Percentiles rank a stretch among this genome's conserved stretches.
These are phyloP conservation scores for Leptosomus discolor DNA, from an alignment of 2,113 vertebrate genomes.

Conservation along the genomic window DNA sequence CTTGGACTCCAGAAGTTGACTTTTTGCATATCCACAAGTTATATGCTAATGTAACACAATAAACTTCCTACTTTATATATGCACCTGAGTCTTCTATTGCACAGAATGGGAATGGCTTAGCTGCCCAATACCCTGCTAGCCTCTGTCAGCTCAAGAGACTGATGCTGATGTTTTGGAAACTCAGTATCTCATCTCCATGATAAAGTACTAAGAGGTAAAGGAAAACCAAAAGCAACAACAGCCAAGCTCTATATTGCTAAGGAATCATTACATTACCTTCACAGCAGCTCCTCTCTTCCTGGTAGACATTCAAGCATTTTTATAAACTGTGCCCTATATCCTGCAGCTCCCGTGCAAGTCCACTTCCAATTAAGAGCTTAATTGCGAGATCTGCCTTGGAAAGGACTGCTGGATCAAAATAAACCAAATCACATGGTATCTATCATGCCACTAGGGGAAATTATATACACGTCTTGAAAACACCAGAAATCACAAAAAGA, in stretches of 20 bases:
- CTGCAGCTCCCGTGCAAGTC: not conserved
- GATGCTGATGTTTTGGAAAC: not conserved
- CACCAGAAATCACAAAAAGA: not conserved
- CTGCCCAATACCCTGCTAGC: not conserved
- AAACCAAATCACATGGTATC: conserved; percentile 9
- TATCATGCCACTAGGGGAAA: not conserved
- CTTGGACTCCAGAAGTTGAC: not conserved
- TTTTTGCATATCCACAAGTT: not conserved
- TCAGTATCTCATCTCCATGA: not conserved
- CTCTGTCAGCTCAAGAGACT: not conserved
- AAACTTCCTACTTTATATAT: not conserved
- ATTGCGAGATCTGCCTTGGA: not conserved
- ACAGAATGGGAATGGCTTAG: not conserved
- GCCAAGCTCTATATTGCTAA: not conserved
- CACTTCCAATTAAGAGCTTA: conserved; percentile 8
- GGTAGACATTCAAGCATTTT: not conserved
- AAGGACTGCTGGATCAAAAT: conserved; percentile 16
- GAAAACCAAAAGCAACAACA: not conserved
- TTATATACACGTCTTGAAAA: not conserved
- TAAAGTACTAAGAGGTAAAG: not conserved
- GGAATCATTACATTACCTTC: conserved; percentile 13
- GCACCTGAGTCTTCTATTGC: not conserved
- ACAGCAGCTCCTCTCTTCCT: not conserved
- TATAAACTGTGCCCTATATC: not conserved
- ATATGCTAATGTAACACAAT: not conserved